Base-by-base conservation (phyloP, 2,113 vertebrate species). In the Chrysemys picta region DNA sequence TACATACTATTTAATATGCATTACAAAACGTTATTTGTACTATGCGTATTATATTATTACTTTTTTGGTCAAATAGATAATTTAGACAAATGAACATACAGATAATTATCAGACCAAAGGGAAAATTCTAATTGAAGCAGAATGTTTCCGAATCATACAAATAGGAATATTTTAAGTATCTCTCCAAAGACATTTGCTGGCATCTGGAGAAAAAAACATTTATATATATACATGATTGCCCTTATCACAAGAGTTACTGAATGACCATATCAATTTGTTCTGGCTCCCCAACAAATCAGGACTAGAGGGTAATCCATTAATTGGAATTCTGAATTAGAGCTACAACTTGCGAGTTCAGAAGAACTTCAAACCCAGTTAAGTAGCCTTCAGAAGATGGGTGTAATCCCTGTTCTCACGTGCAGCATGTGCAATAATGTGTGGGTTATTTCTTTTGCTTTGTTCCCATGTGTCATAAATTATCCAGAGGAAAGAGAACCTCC, bases 211-310 rank as follows among this genome's bases (percentile, higher is more conserved):
- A 59, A 88, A 90, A 78, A 54, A 83, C 47, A 50, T 57, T 47
- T 19, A 6, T 53, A 17, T 95, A 93, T 85, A 92, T 54, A 69
- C 86, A 92, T 90, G 93, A 92, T 78, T 49, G 80, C 84, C 80
- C 6, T 50, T 90, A 86, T 76, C 27, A 24, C 42, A 83, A 83
- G 93, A 84, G 85, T 52, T 12, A 59, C 22, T 42, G 89, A 93
- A 85, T 84, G 31, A 85, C 87, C 35, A 1, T 82, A 38, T 42
- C 29, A 50, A 87, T 91, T 76, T 16, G 82, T 82, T 95, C 84
- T 91, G 95, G 81, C 95, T 86, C 57, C 16, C 85, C 80, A 79
- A 95, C 84, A 92, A 94, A 86, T 65, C 82, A 54, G 91, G 21
- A 56, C 82, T 96, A 94, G 83, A 50, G 52, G 42, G 75, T 62